These are phyloP conservation scores for Malachius bipustulatus DNA, from an alignment of 2,888 invertebrate species.

Conservation along the genomic window DNA sequence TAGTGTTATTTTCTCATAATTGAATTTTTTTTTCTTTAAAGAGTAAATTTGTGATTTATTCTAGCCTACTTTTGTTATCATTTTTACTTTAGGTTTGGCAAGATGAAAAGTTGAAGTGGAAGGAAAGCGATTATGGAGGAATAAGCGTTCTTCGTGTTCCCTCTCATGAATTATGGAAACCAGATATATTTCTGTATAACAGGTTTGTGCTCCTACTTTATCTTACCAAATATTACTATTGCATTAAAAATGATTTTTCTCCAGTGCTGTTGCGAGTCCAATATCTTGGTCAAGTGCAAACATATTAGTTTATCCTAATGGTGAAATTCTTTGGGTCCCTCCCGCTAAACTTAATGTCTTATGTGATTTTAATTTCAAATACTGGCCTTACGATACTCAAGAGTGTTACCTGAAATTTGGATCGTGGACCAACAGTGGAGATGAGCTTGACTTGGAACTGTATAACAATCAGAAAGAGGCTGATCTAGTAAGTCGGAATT, in stretches of 20 bases:
- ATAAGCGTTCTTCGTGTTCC: slow-evolving; percentile 46
- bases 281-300: slow-evolving; percentile 41
- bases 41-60: no score
- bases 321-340: slow-evolving; percentile 48
- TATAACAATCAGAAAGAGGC: slow-evolving; percentile 15
- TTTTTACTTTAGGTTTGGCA: slow-evolving; percentile 55
- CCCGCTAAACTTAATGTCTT: slow-evolving; percentile 51
- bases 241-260: slow-evolving; percentile 33
- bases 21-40: no score
- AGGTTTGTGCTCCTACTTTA: slow-evolving; percentile 32
- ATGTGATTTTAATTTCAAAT: slow-evolving; percentile 48
- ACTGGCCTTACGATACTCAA: slow-evolving; percentile 65
- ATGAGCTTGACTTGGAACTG: slow-evolving; percentile 42
- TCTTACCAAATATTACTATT: no score
- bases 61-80: no score
- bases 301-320: slow-evolving; percentile 37
- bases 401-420: slow-evolving; percentile 51
- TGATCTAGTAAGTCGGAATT: slow-evolving; percentile 16
- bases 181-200: slow-evolving; percentile 60
- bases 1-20: neutral
- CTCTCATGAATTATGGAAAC: slow-evolving; percentile 62
- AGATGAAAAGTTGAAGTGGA: slow-evolving; percentile 59
- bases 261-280: slow-evolving; percentile 44
- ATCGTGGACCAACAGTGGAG: slow-evolving; percentile 52
- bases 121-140: slow-evolving; percentile 48